A percentile compares a stretch with the other conserved stretches of the same genome.
phyloP scores from a whole-genome alignment of 2,888 invertebrate genomes.

The Dugesia japonica region DNA sequence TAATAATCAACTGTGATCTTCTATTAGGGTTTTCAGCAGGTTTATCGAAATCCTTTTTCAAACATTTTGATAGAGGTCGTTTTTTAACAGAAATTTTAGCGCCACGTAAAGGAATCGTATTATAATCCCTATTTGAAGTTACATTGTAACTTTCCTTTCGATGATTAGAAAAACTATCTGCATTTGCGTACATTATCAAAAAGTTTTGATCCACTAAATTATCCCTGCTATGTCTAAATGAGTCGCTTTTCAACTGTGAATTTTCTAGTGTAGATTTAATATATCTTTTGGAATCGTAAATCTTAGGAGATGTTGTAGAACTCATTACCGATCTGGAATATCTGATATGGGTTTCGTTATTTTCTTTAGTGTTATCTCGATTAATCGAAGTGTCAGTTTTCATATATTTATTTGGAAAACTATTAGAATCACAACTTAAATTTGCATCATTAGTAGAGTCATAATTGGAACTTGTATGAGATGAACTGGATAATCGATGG shows the following conservation, averaged over 20 bases:
- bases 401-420: too few species aligned
- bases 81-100: background rate
- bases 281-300: background rate
- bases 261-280: background rate
- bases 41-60: constrained; percentile 9
- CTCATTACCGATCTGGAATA: too few species aligned
- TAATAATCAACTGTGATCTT: background rate
- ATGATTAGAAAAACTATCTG: background rate
- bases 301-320: too few species aligned
- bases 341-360: too few species aligned
- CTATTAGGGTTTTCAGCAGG: background rate
- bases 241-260: background rate
- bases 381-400: too few species aligned
- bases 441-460: background rate
- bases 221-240: background rate
- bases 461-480: background rate
- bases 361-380: too few species aligned
- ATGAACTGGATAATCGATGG: too few species aligned
- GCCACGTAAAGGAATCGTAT: background rate
- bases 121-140: background rate
- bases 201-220: background rate
- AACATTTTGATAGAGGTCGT: background rate
- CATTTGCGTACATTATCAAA: background rate
- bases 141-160: background rate
- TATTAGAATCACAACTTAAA: background rate